A percentile compares a stretch with the other conserved stretches of the same genome.
Evolutionary conservation across 2,113 vertebrate genomes (phyloP).

Genomic region (Glareola pratincola): DNA sequence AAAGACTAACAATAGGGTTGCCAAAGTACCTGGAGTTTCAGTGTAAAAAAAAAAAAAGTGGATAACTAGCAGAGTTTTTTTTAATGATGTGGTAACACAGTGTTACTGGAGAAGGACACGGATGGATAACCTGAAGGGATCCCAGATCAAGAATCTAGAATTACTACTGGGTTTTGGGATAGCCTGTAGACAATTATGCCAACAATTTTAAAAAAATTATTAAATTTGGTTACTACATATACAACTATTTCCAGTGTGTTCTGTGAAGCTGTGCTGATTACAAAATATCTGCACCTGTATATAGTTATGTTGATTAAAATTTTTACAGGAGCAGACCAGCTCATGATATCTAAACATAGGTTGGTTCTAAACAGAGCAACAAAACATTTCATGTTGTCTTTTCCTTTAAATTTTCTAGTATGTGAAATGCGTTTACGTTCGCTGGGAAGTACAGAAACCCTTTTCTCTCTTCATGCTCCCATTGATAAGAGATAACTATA

Average conservation of each 20-base stretch:
- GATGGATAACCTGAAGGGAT: neutral
- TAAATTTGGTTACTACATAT: neutral
- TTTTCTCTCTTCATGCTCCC: neutral
- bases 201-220: neutral
- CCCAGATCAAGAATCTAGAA: neutral
- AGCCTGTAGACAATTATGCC: neutral
- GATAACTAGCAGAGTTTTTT: neutral
- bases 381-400: neutral
- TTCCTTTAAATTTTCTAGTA: neutral
- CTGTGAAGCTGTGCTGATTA: neutral
- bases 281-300: neutral
- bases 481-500: neutral
- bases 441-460: neutral
- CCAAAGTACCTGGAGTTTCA: neutral
- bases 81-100: neutral
- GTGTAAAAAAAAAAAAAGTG: neutral
- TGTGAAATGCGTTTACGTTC: neutral
- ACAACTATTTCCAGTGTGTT: neutral
- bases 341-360: neutral
- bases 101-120: neutral
- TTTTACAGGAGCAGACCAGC: neutral
- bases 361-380: neutral
- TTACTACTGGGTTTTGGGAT: neutral
- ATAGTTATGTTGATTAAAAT: neutral
- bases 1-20: neutral